These are phyloP conservation scores for Scytalopus superciliaris DNA, from an alignment of 2,113 vertebrate species.

Conservation along the genomic window DNA sequence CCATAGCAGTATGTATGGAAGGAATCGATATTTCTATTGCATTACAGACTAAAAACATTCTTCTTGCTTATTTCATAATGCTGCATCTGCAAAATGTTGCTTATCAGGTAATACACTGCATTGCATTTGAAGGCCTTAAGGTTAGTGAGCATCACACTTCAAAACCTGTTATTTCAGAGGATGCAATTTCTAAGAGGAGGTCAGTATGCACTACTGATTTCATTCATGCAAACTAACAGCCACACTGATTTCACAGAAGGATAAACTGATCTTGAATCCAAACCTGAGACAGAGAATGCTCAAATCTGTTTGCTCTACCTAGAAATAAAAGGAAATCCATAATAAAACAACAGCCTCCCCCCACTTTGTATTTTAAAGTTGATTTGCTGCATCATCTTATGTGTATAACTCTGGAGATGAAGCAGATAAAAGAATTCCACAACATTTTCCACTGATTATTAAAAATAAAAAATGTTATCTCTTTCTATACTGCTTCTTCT, in stretches of 20 bases:
- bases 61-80: not conserved
- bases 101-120: not conserved
- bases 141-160: not conserved
- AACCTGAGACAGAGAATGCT: not conserved
- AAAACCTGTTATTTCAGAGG: not conserved
- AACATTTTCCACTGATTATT: not conserved
- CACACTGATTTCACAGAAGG: not conserved
- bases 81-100: not conserved
- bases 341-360: not conserved
- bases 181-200: not conserved
- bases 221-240: not conserved
- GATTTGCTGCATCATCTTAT: not conserved
- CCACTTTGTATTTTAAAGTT: not conserved
- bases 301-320: not conserved
- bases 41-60: not conserved
- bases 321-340: not conserved
- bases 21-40: not conserved
- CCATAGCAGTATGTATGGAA: not conserved
- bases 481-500: not conserved
- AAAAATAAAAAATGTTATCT: not conserved
- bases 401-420: not conserved
- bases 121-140: not conserved
- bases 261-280: not conserved
- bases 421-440: fast-evolving
- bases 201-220: not conserved